Percentiles rank a stretch among this genome's conserved stretches.
Conservation (phyloP, 2,888 invertebrate genomes). For the Glyphotaelius pellucidus region DNA sequence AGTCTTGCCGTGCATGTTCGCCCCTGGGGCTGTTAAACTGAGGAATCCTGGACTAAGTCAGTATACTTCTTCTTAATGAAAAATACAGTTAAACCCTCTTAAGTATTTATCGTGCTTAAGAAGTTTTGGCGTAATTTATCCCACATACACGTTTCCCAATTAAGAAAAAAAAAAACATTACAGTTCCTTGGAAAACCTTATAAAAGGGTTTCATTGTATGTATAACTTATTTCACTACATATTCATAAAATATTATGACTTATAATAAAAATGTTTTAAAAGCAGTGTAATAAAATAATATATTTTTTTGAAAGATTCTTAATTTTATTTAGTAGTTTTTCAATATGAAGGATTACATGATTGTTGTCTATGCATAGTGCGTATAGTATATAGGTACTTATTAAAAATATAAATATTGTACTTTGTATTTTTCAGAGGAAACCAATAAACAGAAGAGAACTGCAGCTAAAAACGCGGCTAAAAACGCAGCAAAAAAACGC, state of each 20-base stretch:
- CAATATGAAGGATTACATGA: background rate
- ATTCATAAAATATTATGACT: no score
- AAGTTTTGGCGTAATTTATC: no score
- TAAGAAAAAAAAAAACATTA: no score
- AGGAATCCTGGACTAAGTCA: background rate
- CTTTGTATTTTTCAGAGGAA: background rate
- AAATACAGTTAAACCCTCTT: no score
- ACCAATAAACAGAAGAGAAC: background rate
- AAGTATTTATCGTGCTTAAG: no score
- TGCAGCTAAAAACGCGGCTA: background rate
- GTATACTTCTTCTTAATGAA: background rate
- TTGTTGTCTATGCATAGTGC: background rate
- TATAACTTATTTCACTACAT: no score
- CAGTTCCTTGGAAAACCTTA: no score
- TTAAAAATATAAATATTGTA: background rate
- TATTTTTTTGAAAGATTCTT: background rate
- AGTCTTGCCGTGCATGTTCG: constrained; percentile 63
- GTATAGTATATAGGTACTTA: background rate
- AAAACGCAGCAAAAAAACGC: background rate
- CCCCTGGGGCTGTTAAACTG: constrained; percentile 45
- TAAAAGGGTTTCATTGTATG: no score
- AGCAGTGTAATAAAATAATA: no score
- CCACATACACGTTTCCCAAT: no score
- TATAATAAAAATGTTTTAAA: no score
- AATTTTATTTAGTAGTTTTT: background rate